These are phyloP conservation scores for Synanthedon myopaeformis DNA, from an alignment of 2,888 invertebrate species.

Conservation along the genomic window DNA sequence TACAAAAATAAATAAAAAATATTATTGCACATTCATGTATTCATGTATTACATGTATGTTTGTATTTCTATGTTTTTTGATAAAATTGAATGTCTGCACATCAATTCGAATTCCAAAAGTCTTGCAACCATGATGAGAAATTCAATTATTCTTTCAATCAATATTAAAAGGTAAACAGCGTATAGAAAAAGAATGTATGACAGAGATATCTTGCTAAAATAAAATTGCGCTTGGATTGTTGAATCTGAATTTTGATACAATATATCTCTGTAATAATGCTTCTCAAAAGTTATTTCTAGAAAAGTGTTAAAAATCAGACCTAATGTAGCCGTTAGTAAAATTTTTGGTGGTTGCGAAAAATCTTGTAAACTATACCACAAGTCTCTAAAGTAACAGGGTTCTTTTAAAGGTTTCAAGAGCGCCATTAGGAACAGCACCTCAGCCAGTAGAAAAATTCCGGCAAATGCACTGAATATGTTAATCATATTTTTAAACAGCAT, in stretches of 20 bases:
- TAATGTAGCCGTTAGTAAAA: constrained; percentile 13
- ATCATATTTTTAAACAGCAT: constrained; percentile 19
- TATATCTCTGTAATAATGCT: constrained; percentile 13
- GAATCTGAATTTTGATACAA: constrained; percentile 18
- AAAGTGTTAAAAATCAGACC: constrained; percentile 21
- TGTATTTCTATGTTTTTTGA: constrained; percentile 18
- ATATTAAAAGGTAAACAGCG: constrained; percentile 25
- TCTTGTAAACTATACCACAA: constrained; percentile 25
- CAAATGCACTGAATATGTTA: constrained; percentile 26
- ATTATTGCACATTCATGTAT: no score
- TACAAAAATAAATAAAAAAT: no score
- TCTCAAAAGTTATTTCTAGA: constrained; percentile 31
- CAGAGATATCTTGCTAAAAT: constrained; percentile 24
- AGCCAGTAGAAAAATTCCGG: constrained; percentile 20
- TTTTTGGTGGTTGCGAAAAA: constrained; percentile 13
- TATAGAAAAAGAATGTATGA: constrained; percentile 26
- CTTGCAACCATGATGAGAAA: constrained; percentile 29
- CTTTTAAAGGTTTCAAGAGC: constrained; percentile 35
- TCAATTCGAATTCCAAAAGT: constrained; percentile 44
- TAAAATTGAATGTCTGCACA: constrained; percentile 45
- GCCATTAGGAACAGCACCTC: constrained; percentile 29
- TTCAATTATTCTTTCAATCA: constrained; percentile 32
- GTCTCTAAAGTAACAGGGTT: constrained; percentile 34
- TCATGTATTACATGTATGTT: constrained; percentile 5
- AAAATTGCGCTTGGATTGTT: constrained; percentile 24